A percentile compares a stretch with the other conserved stretches of the same genome.
These are phyloP conservation scores for Morpho achilles DNA, from an alignment of 2,888 invertebrate species.

Conservation along the genomic window DNA sequence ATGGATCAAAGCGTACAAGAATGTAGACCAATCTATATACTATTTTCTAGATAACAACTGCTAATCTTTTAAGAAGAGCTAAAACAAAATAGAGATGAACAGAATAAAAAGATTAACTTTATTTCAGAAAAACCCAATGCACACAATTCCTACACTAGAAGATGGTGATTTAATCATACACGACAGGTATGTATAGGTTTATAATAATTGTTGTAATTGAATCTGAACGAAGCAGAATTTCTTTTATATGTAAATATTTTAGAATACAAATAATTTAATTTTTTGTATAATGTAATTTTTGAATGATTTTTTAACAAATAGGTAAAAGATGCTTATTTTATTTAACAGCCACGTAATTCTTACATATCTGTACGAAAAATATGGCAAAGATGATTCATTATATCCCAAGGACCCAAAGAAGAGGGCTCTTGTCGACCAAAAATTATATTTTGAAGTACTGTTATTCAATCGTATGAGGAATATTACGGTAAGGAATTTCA, in stretches of 20 bases:
- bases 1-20: no score
- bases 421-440: slow-evolving; percentile 75
- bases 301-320: not conserved
- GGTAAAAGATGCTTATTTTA: not conserved
- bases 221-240: not conserved
- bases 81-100: not conserved
- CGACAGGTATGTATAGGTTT: slow-evolving; percentile 43
- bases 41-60: not conserved
- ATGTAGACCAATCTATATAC: no score
- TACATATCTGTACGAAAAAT: slow-evolving; percentile 71
- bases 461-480: slow-evolving; percentile 62
- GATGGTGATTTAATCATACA: slow-evolving; percentile 70
- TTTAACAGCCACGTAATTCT: slow-evolving; percentile 69
- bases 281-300: not conserved
- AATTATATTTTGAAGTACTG: slow-evolving; percentile 72
- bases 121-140: slow-evolving; percentile 75
- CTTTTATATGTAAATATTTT: no score
- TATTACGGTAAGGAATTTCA: slow-evolving; percentile 54
- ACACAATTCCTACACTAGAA: slow-evolving; percentile 75
- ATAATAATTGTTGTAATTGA: not conserved
- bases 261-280: not conserved
- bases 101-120: not conserved
- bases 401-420: slow-evolving; percentile 77
- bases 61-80: slow-evolving; percentile 1
- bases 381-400: slow-evolving; percentile 71